Evolutionary conservation across 2,888 invertebrate genomes (phyloP).

Genomic region (Watsonalla binaria): DNA sequence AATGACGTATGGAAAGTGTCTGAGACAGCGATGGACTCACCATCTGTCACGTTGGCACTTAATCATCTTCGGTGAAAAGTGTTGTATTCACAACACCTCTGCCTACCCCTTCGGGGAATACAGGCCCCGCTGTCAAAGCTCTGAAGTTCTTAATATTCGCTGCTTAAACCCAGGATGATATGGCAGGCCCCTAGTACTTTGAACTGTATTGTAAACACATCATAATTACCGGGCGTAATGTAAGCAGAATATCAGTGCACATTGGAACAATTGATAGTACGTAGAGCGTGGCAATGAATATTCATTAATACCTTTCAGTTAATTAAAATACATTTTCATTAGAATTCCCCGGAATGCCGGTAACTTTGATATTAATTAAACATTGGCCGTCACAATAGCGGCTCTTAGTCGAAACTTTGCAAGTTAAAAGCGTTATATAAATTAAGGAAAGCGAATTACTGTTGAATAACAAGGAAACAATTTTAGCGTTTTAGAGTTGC

Average conservation of each 20-base stretch:
- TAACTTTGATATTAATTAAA: slow-evolving; percentile 46
- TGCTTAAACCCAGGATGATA: too few relatives aligned
- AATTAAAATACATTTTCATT: slow-evolving; percentile 43
- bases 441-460: slow-evolving; percentile 57
- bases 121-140: too few relatives aligned
- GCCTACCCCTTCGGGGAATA: too few relatives aligned
- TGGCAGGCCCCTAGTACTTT: too few relatives aligned
- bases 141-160: too few relatives aligned
- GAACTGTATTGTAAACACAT: too few relatives aligned
- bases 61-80: too few relatives aligned
- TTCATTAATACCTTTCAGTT: slow-evolving; percentile 29
- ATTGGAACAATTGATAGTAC: background rate
- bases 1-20: too few relatives aligned
- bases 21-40: too few relatives aligned
- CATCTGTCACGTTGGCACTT: too few relatives aligned
- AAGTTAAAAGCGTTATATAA: slow-evolving; percentile 53
- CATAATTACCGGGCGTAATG: background rate
- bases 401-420: slow-evolving; percentile 43
- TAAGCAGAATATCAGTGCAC: background rate
- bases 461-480: slow-evolving; percentile 51
- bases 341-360: slow-evolving; percentile 16
- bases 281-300: slow-evolving; percentile 14
- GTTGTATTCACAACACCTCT: too few relatives aligned
- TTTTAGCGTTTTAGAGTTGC: slow-evolving; percentile 29
- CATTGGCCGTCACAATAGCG: slow-evolving; percentile 37